phyloP scores from a whole-genome alignment of 1,140 invertebrate species.

The Zelostemma sp. region DNA sequence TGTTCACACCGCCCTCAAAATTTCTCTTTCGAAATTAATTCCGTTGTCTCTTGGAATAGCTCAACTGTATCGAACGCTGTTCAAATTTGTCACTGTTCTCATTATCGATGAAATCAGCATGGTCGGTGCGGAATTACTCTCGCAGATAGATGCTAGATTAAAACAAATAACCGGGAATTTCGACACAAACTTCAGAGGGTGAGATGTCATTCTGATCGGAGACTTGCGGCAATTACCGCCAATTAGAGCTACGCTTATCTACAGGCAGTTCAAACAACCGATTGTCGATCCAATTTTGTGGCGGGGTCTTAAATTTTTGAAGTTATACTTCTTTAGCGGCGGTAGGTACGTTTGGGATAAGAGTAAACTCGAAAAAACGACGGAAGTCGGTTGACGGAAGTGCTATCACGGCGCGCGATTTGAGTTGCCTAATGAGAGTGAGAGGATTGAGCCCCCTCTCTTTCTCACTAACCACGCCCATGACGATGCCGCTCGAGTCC shows the following conservation, averaged over 20 bases:
- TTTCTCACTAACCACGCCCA: too few relatives aligned
- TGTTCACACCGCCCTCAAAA: conserved; percentile 50
- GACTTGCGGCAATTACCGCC: conserved; percentile 43
- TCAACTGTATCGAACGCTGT: conserved; percentile 24
- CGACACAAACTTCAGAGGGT: too few relatives aligned
- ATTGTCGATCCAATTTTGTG: conserved; percentile 29
- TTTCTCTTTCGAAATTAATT: conserved; percentile 23
- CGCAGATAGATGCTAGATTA: conserved; percentile 41
- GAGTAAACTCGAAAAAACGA: too few relatives aligned
- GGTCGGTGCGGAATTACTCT: conserved; percentile 42
- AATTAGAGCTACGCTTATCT: conserved; percentile 33
- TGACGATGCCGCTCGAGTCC: too few relatives aligned
- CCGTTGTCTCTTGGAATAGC: conserved; percentile 28
- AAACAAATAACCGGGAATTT: conserved; percentile 36
- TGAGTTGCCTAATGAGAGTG: too few relatives aligned
- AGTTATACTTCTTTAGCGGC: too few relatives aligned
- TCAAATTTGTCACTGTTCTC: conserved; percentile 41
- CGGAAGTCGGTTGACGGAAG: too few relatives aligned
- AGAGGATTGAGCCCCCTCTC: too few relatives aligned
- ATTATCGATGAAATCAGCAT: conserved; percentile 61
- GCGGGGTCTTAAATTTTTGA: conserved; percentile 30
- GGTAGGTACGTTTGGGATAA: too few relatives aligned
- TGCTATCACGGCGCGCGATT: too few relatives aligned
- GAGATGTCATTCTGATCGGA: conserved; percentile 10
- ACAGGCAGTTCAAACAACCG: conserved; percentile 1